phyloP scores from a whole-genome alignment of 2,888 invertebrate species.

The Deroplatys truncata region DNA sequence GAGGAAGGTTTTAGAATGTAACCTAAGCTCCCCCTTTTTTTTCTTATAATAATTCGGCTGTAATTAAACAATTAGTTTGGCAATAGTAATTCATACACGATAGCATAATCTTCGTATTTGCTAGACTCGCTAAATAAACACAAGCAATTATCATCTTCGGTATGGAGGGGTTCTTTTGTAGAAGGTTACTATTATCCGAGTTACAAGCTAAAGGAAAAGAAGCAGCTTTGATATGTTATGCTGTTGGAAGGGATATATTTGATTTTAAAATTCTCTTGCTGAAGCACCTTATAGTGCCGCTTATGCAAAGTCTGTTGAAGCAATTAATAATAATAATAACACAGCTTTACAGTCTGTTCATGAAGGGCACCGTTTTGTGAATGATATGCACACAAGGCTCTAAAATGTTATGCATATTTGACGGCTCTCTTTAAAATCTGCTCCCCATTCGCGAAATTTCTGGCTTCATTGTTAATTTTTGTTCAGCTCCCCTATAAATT shows the following conservation, averaged over 20 bases:
- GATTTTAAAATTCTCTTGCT: background rate
- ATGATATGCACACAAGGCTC: background rate
- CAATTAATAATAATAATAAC: too few species aligned
- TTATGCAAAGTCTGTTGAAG: too few species aligned
- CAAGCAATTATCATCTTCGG: too few species aligned
- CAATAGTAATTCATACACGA: too few species aligned
- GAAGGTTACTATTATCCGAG: background rate
- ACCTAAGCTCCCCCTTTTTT: too few species aligned
- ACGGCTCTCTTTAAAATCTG: background rate
- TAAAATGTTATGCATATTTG: background rate
- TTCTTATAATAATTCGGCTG: too few species aligned
- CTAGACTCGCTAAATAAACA: too few species aligned
- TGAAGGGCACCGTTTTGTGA: background rate
- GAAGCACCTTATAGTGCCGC: background rate
- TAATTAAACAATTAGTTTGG: too few species aligned
- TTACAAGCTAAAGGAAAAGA: background rate
- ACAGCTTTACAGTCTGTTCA: background rate
- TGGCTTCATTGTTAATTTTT: background rate
- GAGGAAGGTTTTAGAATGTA: too few species aligned
- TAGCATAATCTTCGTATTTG: too few species aligned
- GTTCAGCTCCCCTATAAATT: background rate
- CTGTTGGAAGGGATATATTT: background rate
- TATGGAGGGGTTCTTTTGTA: too few species aligned
- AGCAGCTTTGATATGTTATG: background rate
- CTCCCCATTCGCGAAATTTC: background rate